Conservation (phyloP, 2,888 invertebrate genomes). For the Xestia sexstrigata region DNA sequence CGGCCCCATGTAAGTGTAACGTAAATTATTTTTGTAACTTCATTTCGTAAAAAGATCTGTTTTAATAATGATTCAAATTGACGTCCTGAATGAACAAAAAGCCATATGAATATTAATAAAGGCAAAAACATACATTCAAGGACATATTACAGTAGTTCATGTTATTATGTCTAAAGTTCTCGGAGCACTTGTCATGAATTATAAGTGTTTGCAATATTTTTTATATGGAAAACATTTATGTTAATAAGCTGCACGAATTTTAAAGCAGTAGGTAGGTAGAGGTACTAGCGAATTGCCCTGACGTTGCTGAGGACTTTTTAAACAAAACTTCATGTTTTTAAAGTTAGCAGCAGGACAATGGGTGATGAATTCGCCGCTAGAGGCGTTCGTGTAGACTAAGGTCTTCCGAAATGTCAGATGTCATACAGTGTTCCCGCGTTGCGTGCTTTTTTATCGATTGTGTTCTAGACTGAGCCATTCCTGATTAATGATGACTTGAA, state of each 20-base stretch:
- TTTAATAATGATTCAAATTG: slow-evolving; percentile 46
- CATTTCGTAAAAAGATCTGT: slow-evolving; percentile 3
- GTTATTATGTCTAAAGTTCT: slow-evolving; percentile 32
- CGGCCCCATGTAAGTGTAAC: not conserved
- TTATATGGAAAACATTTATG: slow-evolving; percentile 18
- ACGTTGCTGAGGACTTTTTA: not conserved
- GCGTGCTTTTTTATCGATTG: no score
- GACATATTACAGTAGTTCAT: slow-evolving; percentile 37
- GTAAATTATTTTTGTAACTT: not conserved
- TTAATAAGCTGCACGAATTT: slow-evolving; percentile 37
- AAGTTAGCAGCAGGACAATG: not conserved
- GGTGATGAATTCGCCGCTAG: no score
- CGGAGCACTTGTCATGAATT: slow-evolving; percentile 45
- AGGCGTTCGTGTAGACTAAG: no score
- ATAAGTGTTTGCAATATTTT: slow-evolving; percentile 49
- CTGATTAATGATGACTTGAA: no score
- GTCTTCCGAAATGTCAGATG: no score
- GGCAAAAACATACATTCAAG: slow-evolving; percentile 42
- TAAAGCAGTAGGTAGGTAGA: slow-evolving; percentile 1
- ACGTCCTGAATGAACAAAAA: slow-evolving; percentile 49
- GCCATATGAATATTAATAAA: slow-evolving; percentile 38
- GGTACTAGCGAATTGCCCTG: not conserved
- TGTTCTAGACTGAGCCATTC: no score
- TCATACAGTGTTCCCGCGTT: no score
- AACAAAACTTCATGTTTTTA: not conserved